A percentile compares a stretch with the other conserved stretches of the same genome.
phyloP scores from a whole-genome alignment of 2,888 invertebrate genomes.

The Lasioglossum morio region DNA sequence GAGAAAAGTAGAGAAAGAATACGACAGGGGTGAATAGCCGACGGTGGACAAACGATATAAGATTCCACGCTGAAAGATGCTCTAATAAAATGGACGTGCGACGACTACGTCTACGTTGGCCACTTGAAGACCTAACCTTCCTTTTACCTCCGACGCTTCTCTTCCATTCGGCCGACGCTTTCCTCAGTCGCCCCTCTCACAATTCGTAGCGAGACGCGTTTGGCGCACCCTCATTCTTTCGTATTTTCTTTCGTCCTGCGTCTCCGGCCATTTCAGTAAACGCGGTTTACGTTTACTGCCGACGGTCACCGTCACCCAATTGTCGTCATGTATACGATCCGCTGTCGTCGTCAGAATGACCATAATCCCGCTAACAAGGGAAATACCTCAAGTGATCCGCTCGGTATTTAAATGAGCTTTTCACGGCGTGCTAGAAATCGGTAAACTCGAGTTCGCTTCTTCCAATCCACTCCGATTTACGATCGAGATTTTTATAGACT shows the following conservation, averaged over 20 bases:
- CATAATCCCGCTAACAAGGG: neutral
- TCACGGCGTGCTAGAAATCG: neutral
- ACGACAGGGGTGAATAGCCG: constrained; percentile 70
- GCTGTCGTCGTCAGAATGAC: constrained; percentile 20
- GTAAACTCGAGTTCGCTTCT: neutral
- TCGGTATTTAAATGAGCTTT: neutral
- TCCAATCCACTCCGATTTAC: neutral
- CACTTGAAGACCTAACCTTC: constrained; percentile 75
- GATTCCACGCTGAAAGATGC: constrained; percentile 80
- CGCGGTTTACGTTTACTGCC: constrained; percentile 71
- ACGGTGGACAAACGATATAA: constrained; percentile 80
- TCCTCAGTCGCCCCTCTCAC: constrained; percentile 40
- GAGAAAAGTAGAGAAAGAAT: constrained; percentile 38
- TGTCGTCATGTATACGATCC: constrained; percentile 41
- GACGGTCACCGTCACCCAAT: constrained; percentile 55
- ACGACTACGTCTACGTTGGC: constrained; percentile 71
- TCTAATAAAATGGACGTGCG: constrained; percentile 81
- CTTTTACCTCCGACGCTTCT: constrained; percentile 65
- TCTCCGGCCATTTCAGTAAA: constrained; percentile 68
- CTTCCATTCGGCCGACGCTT: constrained; percentile 52
- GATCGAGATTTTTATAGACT: neutral
- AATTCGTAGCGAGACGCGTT: constrained; percentile 49
- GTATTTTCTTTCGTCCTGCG: constrained; percentile 48
- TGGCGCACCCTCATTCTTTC: constrained; percentile 41
- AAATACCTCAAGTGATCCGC: neutral